Conservation (phyloP, 1,140 invertebrate species). For the Pemphigus obesinymphae region DNA sequence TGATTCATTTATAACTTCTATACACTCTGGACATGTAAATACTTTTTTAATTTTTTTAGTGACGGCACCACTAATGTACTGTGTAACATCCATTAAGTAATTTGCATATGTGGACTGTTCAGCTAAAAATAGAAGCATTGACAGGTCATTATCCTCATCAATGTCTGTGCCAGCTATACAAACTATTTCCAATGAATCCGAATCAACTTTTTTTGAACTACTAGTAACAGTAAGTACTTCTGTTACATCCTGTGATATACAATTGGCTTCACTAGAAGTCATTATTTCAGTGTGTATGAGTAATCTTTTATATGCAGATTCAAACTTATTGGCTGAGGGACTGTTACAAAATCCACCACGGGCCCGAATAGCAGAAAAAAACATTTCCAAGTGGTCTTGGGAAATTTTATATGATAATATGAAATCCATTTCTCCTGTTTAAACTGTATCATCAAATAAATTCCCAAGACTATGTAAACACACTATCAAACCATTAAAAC, state of each 20-base stretch:
- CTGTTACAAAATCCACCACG: background rate
- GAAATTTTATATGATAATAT: background rate
- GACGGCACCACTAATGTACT: background rate
- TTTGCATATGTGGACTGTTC: background rate
- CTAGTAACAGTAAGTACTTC: background rate
- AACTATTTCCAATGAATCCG: background rate
- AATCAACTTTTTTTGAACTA: background rate
- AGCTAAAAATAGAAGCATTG: background rate
- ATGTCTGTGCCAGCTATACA: background rate
- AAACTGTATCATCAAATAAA: background rate
- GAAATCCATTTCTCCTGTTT: background rate
- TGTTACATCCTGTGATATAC: background rate
- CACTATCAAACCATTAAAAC: background rate
- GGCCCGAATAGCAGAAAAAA: background rate
- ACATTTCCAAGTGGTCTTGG: background rate
- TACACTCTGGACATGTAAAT: background rate
- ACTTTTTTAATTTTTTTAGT: background rate
- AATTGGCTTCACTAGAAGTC: background rate
- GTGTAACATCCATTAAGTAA: background rate
- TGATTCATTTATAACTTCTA: background rate
- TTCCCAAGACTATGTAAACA: background rate
- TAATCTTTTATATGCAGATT: background rate
- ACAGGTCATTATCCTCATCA: background rate
- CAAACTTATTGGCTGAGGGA: background rate
- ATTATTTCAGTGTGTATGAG: background rate